Percentiles rank a stretch among this genome's conserved stretches.
Evolutionary conservation across 2,113 vertebrate species (phyloP).

Genomic region (Sminthopsis crassicaudata): DNA sequence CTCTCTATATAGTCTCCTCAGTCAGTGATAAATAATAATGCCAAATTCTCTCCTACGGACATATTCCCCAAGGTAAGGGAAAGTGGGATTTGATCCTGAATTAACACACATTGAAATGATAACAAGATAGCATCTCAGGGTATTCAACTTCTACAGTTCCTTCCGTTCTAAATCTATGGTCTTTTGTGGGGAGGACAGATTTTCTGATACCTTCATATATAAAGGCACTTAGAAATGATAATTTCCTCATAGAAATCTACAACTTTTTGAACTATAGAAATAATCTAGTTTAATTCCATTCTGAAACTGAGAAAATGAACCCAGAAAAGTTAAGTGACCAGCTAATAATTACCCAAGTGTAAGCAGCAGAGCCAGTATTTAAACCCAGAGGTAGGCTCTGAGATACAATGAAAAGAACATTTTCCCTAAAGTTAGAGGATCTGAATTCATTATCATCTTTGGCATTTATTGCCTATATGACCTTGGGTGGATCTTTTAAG

Average conservation of each 20-base stretch:
- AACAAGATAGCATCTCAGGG: neutral
- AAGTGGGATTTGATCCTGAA: neutral
- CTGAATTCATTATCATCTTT: neutral
- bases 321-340: neutral
- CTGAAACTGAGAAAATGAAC: neutral
- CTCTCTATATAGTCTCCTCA: too few relatives aligned
- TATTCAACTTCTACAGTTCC: neutral
- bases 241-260: neutral
- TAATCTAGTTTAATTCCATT: neutral
- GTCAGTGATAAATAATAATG: neutral
- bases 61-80: neutral
- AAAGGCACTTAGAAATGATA: neutral
- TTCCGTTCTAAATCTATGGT: neutral
- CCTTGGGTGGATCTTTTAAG: neutral
- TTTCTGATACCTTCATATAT: neutral
- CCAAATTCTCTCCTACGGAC: neutral
- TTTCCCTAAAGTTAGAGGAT: too few relatives aligned
- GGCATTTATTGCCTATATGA: neutral
- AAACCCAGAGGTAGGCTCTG: neutral
- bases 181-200: neutral
- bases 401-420: neutral
- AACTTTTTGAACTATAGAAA: neutral
- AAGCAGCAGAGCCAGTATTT: neutral
- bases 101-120: neutral
- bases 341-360: neutral